Evolutionary conservation across 1,140 invertebrate genomes (phyloP).

Genomic region (Drosophila arizonae): DNA sequence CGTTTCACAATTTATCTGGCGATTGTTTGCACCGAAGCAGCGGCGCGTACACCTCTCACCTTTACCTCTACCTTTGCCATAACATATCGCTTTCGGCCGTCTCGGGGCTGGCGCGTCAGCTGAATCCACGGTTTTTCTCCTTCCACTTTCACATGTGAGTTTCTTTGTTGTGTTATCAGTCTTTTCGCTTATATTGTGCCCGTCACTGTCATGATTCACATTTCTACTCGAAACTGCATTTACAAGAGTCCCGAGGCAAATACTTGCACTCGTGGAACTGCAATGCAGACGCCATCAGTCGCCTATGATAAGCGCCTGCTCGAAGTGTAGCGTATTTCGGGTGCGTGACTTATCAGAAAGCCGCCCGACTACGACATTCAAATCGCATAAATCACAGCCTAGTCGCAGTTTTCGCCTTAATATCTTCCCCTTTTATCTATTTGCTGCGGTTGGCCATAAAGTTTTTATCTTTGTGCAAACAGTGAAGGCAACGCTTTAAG

Average conservation of each 20-base stretch:
- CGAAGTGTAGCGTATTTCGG: constrained; percentile 50
- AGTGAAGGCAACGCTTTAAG: constrained; percentile 60
- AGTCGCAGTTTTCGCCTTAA: constrained; percentile 62
- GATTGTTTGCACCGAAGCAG: constrained; percentile 61
- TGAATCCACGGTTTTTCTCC: constrained; percentile 42
- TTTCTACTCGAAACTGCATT: constrained; percentile 57
- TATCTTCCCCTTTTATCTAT: constrained; percentile 72
- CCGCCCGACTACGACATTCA: constrained; percentile 53
- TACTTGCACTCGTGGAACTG: constrained; percentile 22
- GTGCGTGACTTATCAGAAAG: constrained; percentile 67
- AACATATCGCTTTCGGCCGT: constrained; percentile 7
- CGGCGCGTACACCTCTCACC: constrained; percentile 56
- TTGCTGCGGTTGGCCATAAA: constrained; percentile 72
- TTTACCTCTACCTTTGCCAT: constrained; percentile 29
- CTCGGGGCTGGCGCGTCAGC: constrained; percentile 9
- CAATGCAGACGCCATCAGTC: constrained; percentile 39
- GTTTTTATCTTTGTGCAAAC: constrained; percentile 78
- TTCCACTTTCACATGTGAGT: constrained; percentile 71
- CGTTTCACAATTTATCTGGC: constrained; percentile 78
- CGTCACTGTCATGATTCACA: constrained; percentile 53
- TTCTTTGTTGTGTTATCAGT: constrained; percentile 66
- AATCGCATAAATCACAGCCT: constrained; percentile 77
- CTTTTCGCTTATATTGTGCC: neutral
- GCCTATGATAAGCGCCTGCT: constrained; percentile 38
- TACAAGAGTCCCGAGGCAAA: constrained; percentile 10